Evolutionary conservation across 1,140 invertebrate species (phyloP).

Genomic region (Pseudomyrmex flavicornis): DNA sequence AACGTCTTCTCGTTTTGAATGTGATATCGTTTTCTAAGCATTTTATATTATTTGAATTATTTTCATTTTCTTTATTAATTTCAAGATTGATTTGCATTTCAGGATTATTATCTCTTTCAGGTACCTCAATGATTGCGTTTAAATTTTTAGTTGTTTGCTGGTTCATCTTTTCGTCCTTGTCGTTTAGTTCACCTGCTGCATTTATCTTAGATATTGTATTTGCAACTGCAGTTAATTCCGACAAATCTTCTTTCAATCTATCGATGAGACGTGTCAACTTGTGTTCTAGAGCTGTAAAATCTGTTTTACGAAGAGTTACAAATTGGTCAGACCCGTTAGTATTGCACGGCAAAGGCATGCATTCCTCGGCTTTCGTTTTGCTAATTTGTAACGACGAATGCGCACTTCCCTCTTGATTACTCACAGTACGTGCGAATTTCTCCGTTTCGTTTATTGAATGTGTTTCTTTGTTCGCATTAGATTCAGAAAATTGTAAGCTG

Average conservation of each 20-base stretch:
- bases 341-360: background rate
- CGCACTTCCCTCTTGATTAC: background rate
- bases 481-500: no score
- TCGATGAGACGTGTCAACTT: background rate
- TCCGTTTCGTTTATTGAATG: no score
- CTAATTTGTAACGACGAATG: background rate
- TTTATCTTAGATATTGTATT: slow-evolving; percentile 16
- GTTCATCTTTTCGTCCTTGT: background rate
- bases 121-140: background rate
- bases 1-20: background rate
- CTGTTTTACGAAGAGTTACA: slow-evolving; percentile 6
- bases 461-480: background rate
- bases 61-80: slow-evolving; percentile 49
- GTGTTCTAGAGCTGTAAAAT: background rate
- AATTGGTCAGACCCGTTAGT: background rate
- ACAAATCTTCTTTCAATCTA: slow-evolving; percentile 15
- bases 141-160: background rate
- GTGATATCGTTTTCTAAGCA: background rate
- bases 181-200: background rate
- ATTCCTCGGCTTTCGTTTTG: background rate
- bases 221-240: background rate
- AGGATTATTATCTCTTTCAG: no score
- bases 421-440: background rate
- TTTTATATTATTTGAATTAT: background rate
- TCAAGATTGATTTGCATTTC: background rate